phyloP scores from a whole-genome alignment of 1,140 invertebrate genomes.

The Vollenhovia emeryi region DNA sequence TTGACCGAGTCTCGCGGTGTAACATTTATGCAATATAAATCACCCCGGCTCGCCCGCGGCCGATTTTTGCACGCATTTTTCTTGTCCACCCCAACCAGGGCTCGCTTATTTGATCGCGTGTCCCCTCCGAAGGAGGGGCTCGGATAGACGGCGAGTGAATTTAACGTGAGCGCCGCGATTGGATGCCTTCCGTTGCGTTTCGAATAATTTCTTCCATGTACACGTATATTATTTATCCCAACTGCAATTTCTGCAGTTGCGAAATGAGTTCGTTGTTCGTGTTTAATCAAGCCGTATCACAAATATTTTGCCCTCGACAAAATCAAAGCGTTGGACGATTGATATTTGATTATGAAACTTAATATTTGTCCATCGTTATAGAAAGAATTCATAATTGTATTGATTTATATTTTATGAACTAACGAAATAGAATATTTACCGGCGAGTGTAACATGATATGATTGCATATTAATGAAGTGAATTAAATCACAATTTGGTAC shows the following conservation, averaged over 20 bases:
- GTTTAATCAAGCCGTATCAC: conserved; percentile 26
- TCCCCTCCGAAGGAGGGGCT: conserved; percentile 20
- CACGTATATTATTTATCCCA: not conserved
- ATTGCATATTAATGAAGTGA: conserved; percentile 34
- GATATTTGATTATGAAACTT: conserved; percentile 26
- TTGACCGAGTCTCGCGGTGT: conserved; percentile 60
- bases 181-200: not conserved
- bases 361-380: conserved; percentile 39
- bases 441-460: not conserved
- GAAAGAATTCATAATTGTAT: conserved; percentile 48
- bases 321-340: not conserved
- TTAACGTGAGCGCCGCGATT: not conserved
- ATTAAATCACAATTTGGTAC: conserved; percentile 44
- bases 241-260: not conserved
- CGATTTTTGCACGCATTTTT: conserved; percentile 34
- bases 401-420: conserved; percentile 24
- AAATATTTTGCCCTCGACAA: not conserved
- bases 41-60: not conserved
- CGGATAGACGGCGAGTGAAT: not conserved
- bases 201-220: not conserved
- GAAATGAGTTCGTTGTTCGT: not conserved
- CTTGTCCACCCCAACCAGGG: no score
- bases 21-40: conserved; percentile 70
- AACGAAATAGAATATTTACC: conserved; percentile 23
- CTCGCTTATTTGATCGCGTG: conserved; percentile 58